Percentiles rank a stretch among this genome's conserved stretches.
These are phyloP conservation scores for Anolis carolinensis DNA, from an alignment of 2,113 vertebrate genomes.

Conservation along the genomic window DNA sequence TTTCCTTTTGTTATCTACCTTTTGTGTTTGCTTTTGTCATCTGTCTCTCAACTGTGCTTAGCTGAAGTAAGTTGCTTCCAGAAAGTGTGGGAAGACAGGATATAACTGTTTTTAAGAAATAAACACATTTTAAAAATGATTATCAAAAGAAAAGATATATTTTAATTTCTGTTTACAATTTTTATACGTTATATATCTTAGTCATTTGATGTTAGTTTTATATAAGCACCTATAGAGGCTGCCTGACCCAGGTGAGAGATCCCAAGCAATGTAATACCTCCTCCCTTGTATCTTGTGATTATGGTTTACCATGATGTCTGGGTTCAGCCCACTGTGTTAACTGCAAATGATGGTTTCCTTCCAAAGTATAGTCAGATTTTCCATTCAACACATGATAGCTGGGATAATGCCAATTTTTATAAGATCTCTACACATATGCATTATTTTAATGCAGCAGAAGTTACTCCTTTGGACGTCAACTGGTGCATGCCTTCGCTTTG, in stretches of 20 bases:
- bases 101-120: constrained; percentile 12
- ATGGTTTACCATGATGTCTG: not conserved
- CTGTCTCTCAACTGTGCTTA: constrained; percentile 58
- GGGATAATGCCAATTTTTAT: not conserved
- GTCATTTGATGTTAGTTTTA: not conserved
- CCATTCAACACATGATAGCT: not conserved
- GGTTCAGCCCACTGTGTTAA: not conserved
- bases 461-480: not conserved
- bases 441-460: not conserved
- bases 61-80: not conserved
- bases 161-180: not conserved
- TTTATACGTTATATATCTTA: not conserved
- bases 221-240: not conserved
- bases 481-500: not conserved
- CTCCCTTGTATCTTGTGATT: not conserved
- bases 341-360: not conserved
- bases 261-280: not conserved
- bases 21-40: constrained; percentile 48
- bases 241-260: not conserved
- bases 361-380: too few relatives aligned
- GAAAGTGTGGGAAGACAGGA: not conserved
- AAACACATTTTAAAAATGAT: not conserved
- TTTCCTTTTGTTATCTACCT: constrained; percentile 56
- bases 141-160: not conserved
- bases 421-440: not conserved